Percentiles rank a stretch among this genome's conserved stretches.
Conservation (phyloP, 1,140 invertebrate genomes). For the Drosophila murphyi region DNA sequence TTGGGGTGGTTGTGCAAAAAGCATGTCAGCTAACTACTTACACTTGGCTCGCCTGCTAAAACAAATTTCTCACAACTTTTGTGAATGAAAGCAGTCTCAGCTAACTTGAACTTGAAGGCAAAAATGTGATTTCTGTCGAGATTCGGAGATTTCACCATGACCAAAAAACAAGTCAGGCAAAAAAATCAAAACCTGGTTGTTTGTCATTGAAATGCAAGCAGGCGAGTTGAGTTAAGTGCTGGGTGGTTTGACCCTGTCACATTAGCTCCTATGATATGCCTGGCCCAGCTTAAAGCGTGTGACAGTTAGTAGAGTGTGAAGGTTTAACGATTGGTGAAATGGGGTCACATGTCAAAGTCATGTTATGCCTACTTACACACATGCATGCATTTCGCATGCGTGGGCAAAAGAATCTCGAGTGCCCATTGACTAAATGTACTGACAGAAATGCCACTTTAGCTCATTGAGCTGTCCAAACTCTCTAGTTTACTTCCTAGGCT, state of each 20-base stretch:
- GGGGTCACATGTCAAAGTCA: slow-evolving; percentile 58
- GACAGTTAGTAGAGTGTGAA: slow-evolving; percentile 78
- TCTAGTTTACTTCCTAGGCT: not conserved
- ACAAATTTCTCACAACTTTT: slow-evolving; percentile 32
- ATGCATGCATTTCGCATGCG: not conserved
- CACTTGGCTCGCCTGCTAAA: slow-evolving; percentile 27
- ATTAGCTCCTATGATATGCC: slow-evolving; percentile 60
- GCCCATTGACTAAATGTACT: not conserved
- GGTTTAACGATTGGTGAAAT: slow-evolving; percentile 80
- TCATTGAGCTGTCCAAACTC: not conserved
- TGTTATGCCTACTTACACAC: slow-evolving; percentile 14
- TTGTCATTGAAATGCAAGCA: slow-evolving; percentile 30
- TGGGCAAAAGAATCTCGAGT: slow-evolving; percentile 14
- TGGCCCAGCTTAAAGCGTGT: slow-evolving; percentile 42
- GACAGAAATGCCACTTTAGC: not conserved
- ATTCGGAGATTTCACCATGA: slow-evolving; percentile 45
- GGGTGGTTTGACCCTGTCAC: slow-evolving; percentile 69
- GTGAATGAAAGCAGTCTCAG: slow-evolving; percentile 17
- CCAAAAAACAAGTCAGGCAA: slow-evolving; percentile 7
- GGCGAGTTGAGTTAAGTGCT: not conserved
- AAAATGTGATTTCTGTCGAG: slow-evolving; percentile 3
- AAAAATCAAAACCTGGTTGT: slow-evolving; percentile 8
- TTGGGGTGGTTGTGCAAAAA: slow-evolving; percentile 16
- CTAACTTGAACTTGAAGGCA: slow-evolving; percentile 37
- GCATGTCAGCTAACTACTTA: slow-evolving; percentile 1